These are phyloP conservation scores for Sylvia borin DNA, from an alignment of 2,797 vertebrate species.

Conservation along the genomic window DNA sequence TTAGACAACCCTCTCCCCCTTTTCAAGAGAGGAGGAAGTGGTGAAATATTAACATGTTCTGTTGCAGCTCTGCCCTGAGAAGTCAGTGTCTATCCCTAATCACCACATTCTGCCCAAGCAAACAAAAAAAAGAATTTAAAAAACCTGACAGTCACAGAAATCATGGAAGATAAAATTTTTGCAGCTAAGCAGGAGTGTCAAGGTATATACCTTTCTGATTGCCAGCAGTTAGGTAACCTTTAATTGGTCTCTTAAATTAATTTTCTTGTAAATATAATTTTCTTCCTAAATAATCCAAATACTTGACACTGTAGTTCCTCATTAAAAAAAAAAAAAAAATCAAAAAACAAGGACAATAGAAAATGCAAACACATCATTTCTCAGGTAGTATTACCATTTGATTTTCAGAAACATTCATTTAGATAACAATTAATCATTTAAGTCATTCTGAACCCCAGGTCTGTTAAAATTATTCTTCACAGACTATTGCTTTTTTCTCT, in stretches of 20 bases:
- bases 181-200: not conserved
- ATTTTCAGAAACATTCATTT: not conserved
- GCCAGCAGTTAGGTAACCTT: not conserved
- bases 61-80: not conserved
- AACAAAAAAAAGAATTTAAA: not conserved
- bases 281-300: not conserved
- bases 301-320: not conserved
- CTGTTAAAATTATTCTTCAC: not conserved
- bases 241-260: not conserved
- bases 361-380: not conserved
- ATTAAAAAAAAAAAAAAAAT: not conserved
- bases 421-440: not conserved
- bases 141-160: not conserved
- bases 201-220: not conserved
- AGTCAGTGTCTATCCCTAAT: not conserved
- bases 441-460: not conserved
- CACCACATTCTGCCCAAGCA: not conserved
- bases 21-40: not conserved
- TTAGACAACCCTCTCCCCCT: not conserved
- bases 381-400: not conserved
- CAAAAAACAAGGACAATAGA: not conserved
- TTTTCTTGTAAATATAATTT: not conserved
- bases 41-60: not conserved
- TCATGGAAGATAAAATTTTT: not conserved
- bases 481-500: not conserved